Base-by-base conservation (phyloP, 2,113 vertebrate genomes). In the Halichoeres trimaculatus region DNA sequence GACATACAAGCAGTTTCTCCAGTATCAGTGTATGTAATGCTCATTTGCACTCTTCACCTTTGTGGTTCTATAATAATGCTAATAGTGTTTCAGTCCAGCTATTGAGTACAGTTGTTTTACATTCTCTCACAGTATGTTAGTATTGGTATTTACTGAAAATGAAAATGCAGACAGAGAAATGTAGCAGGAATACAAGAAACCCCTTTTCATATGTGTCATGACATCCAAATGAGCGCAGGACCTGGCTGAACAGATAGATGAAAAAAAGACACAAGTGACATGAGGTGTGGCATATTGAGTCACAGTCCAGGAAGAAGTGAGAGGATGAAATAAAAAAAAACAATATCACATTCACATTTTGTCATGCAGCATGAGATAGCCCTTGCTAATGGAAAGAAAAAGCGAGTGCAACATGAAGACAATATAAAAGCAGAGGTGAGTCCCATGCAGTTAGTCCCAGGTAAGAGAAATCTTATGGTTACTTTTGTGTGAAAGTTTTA, bases 331-430 rank as follows among this genome's bases (percentile, higher is more conserved):
- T 57, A 70, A 48, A 19, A n/a, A 35, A 66, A 72, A 74, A 8
- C 54, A 52, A 24, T 66, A 76, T 68, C 76, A 71, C 70, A 70
- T 76, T 80, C 70, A 72, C 63, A 65, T 81, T 63, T 45, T 69
- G 62, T 65, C 53, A 73, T 68, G 70, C 76, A 81, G 84, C 79
- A 65, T 77, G 68, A 76, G 69, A 84, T 70, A 88, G 87, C 85
- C 87, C 86, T 89, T 80, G 82, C 45, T 48, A 47, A 88, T 20
- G 24, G 24, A 52, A 51, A 61, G 54, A 64, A 74, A 57, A 57
- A 22, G n/a, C 16, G 61, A 78, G 78, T 70, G 67, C 55, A 71
- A 70, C 16, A 69, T 63, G 47, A 69, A 58, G 51, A 26, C 50
- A 64, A 57, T 38, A 19, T 10, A 23, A 69, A 24, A 35, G 45